These are phyloP conservation scores for Empis livida DNA, from an alignment of 2,888 invertebrate species.

Conservation along the genomic window DNA sequence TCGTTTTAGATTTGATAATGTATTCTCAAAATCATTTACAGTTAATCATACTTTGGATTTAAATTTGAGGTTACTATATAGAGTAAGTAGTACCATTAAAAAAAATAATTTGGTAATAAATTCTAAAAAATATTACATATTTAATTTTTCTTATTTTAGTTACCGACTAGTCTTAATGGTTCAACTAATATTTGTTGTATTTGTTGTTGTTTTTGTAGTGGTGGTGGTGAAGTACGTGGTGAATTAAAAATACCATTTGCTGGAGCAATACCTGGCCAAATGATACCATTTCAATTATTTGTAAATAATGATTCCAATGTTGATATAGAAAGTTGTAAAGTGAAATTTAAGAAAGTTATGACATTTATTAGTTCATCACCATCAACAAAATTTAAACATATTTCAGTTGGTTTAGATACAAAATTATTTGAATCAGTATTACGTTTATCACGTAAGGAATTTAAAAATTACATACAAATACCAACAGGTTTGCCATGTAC, in stretches of 20 bases:
- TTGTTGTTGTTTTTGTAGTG: neutral
- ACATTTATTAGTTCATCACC: conserved; percentile 3
- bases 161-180: neutral
- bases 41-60: conserved; percentile 67
- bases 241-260: conserved; percentile 7
- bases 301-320: neutral
- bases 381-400: neutral
- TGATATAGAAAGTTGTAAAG: neutral
- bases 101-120: neutral
- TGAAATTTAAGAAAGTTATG: neutral
- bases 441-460: conserved; percentile 18
- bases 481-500: conserved; percentile 29
- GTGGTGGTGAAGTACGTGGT: neutral
- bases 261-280: conserved; percentile 13
- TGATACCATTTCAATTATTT: conserved; percentile 3
- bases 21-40: conserved; percentile 27
- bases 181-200: neutral
- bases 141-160: neutral
- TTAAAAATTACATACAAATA: conserved; percentile 19
- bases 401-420: neutral
- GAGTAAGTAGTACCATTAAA: conserved; percentile 33
- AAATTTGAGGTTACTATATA: conserved; percentile 54
- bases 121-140: neutral
- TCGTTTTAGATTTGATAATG: conserved; percentile 64
- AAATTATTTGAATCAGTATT: conserved; percentile 2